A percentile compares a stretch with the other conserved stretches of the same genome.
Evolutionary conservation across 2,797 vertebrate genomes (phyloP).

Genomic region (Austrolebias charrua): DNA sequence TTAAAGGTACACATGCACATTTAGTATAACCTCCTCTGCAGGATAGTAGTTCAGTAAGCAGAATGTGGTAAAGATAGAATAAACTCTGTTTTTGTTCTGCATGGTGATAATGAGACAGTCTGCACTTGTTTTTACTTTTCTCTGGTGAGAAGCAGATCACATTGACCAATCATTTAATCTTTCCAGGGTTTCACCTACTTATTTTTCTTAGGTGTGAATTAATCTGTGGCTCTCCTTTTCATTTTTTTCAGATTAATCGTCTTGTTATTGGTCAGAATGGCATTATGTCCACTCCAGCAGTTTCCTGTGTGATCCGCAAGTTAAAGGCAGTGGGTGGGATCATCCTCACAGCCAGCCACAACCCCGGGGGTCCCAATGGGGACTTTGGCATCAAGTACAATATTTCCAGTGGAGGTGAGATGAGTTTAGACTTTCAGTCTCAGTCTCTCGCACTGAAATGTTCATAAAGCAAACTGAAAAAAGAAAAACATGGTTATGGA

Average conservation of each 20-base stretch:
- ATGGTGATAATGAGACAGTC: no score
- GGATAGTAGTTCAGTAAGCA: background rate
- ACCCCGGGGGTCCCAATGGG: slow-evolving; percentile 93
- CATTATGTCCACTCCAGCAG: slow-evolving; percentile 96
- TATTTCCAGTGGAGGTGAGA: slow-evolving; percentile 91
- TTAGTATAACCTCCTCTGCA: background rate
- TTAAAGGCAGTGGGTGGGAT: slow-evolving; percentile 95
- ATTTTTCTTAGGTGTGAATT: background rate
- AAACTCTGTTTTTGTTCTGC: background rate
- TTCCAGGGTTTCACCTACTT: no score
- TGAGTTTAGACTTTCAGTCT: background rate
- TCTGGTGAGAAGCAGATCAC: no score
- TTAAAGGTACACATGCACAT: background rate
- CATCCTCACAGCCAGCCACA: slow-evolving; percentile 97
- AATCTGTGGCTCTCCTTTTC: background rate
- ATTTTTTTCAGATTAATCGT: slow-evolving; percentile 83
- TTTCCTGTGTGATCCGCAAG: slow-evolving; percentile 97
- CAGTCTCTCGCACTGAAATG: background rate
- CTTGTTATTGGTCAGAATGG: slow-evolving; percentile 96
- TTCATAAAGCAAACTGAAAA: background rate
- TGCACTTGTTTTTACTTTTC: no score
- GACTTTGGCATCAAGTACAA: slow-evolving; percentile 99
- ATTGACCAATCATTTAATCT: no score
- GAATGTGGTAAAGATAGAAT: background rate
- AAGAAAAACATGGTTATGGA: no score